Evolutionary conservation across 2,113 vertebrate species (phyloP).

Genomic region (Ceuthmochares aereus): DNA sequence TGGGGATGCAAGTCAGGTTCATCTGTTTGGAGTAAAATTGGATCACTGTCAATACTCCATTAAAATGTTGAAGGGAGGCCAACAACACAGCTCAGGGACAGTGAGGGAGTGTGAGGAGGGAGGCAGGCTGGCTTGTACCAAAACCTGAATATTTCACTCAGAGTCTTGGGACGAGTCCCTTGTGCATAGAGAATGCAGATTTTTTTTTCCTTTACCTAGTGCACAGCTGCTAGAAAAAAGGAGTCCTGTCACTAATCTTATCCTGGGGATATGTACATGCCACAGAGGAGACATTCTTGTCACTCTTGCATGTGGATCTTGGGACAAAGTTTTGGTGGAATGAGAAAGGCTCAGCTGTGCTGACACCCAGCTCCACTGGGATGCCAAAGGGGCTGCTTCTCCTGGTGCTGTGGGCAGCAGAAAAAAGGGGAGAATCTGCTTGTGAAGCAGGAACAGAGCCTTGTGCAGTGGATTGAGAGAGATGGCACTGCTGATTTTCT

Average conservation of each 20-base stretch:
- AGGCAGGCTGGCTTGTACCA: background rate
- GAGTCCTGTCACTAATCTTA: background rate
- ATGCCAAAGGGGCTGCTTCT: background rate
- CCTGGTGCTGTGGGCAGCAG: background rate
- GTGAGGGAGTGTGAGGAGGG: background rate
- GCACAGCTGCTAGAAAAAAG: background rate
- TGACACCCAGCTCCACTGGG: accelerated
- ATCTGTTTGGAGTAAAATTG: background rate
- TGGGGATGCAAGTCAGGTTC: background rate
- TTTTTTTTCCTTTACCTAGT: background rate
- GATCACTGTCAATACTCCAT: constrained; percentile 25
- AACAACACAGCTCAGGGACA: background rate
- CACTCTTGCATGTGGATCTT: background rate
- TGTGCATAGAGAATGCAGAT: background rate
- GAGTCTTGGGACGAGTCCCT: background rate
- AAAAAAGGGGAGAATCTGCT: background rate
- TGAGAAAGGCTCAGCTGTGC: background rate
- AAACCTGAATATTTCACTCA: background rate
- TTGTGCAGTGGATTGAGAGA: background rate
- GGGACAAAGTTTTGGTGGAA: background rate
- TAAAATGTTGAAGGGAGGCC: constrained; percentile 43
- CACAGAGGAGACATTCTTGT: background rate
- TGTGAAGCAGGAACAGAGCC: background rate
- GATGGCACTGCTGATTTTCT: background rate
- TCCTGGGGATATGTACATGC: background rate